Percentiles rank a stretch among this genome's conserved stretches.
Conservation (phyloP, 2,888 invertebrate species). For the Cephalotes varians region DNA sequence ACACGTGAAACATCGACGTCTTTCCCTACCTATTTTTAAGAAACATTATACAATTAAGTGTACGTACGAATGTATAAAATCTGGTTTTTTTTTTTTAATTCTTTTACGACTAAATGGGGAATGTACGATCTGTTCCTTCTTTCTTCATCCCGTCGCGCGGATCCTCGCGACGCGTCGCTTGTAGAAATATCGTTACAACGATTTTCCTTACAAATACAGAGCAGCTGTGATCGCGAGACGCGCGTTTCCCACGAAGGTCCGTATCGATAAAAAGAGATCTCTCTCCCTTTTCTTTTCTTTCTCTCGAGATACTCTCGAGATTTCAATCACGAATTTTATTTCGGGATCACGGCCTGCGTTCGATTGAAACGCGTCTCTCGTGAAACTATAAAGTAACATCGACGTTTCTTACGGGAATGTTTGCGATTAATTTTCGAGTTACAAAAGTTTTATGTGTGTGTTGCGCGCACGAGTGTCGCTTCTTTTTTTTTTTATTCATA, state of each 20-base stretch:
- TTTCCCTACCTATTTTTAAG: conserved; percentile 71
- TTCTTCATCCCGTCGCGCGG: conserved; percentile 40
- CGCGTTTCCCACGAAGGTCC: conserved; percentile 12
- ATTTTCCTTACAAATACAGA: conserved; percentile 70
- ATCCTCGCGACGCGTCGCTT: conserved; percentile 55
- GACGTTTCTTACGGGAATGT: conserved; percentile 66
- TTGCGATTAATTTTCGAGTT: conserved; percentile 55
- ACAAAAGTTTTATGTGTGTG: conserved; percentile 29
- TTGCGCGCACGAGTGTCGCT: background rate
- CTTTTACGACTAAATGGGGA: conserved; percentile 80
- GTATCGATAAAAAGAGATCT: background rate
- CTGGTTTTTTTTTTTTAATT: conserved; percentile 64
- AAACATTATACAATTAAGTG: conserved; percentile 82
- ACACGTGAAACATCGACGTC: conserved; percentile 73
- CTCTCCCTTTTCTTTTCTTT: background rate
- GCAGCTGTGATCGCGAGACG: conserved; percentile 55
- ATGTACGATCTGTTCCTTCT: conserved; percentile 76
- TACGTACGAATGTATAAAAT: conserved; percentile 86
- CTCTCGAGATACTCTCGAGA: background rate
- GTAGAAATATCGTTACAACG: conserved; percentile 71
- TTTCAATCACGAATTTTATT: conserved; percentile 1
- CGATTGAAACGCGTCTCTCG: conserved; percentile 28
- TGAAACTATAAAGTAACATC: conserved; percentile 62
- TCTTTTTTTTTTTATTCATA: conserved; percentile 38
- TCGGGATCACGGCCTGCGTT: conserved; percentile 10